Evolutionary conservation across 1,140 invertebrate genomes (phyloP).

Genomic region (Rhopalosiphum padi): DNA sequence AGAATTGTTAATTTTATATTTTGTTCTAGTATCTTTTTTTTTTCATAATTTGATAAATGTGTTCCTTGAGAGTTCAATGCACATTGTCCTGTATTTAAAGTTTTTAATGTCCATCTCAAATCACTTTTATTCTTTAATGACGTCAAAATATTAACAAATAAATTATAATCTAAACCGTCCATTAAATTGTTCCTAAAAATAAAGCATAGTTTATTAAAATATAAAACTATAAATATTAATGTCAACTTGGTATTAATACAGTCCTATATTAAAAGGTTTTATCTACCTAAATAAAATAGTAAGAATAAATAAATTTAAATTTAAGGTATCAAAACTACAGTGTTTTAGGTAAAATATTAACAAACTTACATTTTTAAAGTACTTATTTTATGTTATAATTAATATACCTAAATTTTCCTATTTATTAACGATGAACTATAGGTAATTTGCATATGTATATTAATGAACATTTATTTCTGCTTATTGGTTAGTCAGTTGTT

Average conservation of each 20-base stretch:
- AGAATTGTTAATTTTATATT: slow-evolving; percentile 27
- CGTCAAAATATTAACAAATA: slow-evolving; percentile 27
- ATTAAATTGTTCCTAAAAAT: neutral
- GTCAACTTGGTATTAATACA: neutral
- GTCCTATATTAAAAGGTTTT: neutral
- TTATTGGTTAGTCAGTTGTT: neutral
- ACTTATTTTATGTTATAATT: neutral
- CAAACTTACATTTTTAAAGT: neutral
- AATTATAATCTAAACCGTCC: neutral
- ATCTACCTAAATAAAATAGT: neutral
- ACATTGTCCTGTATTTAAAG: neutral
- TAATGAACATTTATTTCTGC: neutral
- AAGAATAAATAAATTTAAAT: neutral
- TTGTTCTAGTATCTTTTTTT: slow-evolving; percentile 33
- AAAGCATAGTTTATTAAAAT: neutral
- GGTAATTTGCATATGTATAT: neutral
- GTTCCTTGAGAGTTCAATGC: neutral
- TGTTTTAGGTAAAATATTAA: neutral
- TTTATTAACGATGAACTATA: neutral
- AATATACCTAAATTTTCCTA: neutral
- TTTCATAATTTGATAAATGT: neutral
- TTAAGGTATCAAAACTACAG: neutral
- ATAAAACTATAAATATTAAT: neutral
- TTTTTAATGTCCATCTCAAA: slow-evolving; percentile 24
- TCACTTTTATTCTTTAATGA: slow-evolving; percentile 31